Base-by-base conservation (phyloP, 2,797 vertebrate species). In the Crenichthys baileyi region DNA sequence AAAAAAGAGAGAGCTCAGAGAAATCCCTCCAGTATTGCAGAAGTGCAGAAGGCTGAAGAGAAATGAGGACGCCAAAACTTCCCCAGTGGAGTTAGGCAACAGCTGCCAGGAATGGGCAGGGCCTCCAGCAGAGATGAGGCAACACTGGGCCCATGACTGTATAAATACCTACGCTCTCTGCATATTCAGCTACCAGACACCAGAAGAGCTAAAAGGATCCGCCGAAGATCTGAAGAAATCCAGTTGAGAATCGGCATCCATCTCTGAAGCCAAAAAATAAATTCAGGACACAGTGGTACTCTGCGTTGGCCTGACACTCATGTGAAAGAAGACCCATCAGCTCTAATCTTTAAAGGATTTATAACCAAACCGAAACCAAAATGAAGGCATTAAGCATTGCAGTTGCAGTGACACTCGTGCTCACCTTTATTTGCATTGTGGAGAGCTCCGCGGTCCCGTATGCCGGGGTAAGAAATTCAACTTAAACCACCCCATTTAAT, bases 311-410 rank as follows among this genome's bases (percentile, higher is more conserved):
- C 80, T 18, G 76, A 87, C 75, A 78, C 87, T 81, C 85, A 91
- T 92, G 92, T 89, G 78, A 92, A 53, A 83, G 82, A 90, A 82
- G 80, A 90, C 77, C 78, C 0, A 75, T 81, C 87, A 70, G 16
- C 71, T 91, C 67, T 88, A 80, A 92, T 85, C 84, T 90, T 82
- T 63, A 71, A 76, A 85, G 80, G 87, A 78, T 84, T 87, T 85
- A 82, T 80, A 79, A 87, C 79, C 75, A 50, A 86, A 81, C 79
- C 44, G 24, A 12, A 6, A 22, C 29, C 2, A 94, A 89, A 87
- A 96, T 96, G 96, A 96, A 95, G 91, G 88, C 89, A 76, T 90
- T 93, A 79, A 92, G 90, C 88, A 90, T 95, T 89, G 90, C 92
- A 91, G 92, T 94, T 91, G 92, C 92, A 91, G 92, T 95, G 88